These are phyloP conservation scores for Macaca mulatta DNA, from an alignment of 2,113 vertebrate genomes.

Conservation along the genomic window DNA sequence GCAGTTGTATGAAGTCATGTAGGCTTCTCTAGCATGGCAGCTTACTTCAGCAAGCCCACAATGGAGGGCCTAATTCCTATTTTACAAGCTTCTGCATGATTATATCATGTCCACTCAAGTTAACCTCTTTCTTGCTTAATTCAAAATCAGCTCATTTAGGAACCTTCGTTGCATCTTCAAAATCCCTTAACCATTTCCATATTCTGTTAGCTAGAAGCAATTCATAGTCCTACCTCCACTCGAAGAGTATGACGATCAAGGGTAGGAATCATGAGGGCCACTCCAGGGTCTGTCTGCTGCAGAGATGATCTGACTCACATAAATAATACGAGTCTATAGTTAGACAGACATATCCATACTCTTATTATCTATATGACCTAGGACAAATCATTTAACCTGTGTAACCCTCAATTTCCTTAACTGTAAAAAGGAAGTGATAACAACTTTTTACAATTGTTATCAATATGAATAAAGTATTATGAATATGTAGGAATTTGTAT, in stretches of 20 bases:
- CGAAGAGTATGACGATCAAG: neutral
- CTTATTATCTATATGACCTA: neutral
- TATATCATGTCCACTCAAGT: neutral
- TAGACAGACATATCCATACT: neutral
- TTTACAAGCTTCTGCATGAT: neutral
- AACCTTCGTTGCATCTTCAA: neutral
- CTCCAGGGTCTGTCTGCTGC: neutral
- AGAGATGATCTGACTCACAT: neutral
- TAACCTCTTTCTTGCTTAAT: neutral
- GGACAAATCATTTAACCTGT: neutral
- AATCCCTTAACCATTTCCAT: neutral
- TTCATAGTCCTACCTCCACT: neutral
- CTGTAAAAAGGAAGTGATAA: neutral
- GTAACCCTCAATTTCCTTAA: neutral
- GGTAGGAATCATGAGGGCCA: neutral
- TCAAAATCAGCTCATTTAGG: neutral
- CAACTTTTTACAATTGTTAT: neutral
- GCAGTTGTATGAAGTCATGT: neutral
- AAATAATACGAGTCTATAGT: neutral
- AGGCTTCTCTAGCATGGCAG: neutral
- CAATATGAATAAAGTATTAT: neutral
- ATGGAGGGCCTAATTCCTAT: neutral
- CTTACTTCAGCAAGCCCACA: neutral
- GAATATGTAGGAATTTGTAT: neutral
- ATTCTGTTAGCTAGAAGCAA: neutral